phyloP scores from a whole-genome alignment of 2,888 invertebrate genomes.

The Diarsia mendica region DNA sequence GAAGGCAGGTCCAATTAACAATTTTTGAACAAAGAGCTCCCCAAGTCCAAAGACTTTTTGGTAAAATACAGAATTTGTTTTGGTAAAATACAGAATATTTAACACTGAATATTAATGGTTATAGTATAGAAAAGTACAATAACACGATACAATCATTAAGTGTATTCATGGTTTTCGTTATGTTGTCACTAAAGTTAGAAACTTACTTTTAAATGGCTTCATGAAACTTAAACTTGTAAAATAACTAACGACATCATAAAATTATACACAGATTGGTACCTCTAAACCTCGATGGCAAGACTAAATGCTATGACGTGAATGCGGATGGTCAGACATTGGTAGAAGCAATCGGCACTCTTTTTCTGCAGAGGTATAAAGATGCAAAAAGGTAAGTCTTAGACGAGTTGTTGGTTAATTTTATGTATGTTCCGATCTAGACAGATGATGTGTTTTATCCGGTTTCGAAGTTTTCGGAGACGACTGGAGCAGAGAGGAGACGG shows the following conservation, averaged over 20 bases:
- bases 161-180: neutral
- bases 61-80: too few species aligned
- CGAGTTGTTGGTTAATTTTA: neutral
- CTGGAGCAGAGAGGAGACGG: too few species aligned
- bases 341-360: slow-evolving; percentile 92
- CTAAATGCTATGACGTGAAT: slow-evolving; percentile 95
- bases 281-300: slow-evolving; percentile 91
- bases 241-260: neutral
- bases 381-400: slow-evolving; percentile 84
- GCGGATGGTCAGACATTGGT: slow-evolving; percentile 93
- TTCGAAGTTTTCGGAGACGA: too few species aligned
- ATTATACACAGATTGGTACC: slow-evolving; percentile 4
- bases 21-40: too few species aligned
- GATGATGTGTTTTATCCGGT: too few species aligned
- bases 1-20: slow-evolving; percentile 52
- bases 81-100: too few species aligned
- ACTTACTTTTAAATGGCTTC: too few species aligned
- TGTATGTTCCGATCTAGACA: neutral
- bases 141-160: neutral
- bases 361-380: slow-evolving; percentile 91
- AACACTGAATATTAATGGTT: too few species aligned
- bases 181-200: too few species aligned
- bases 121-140: too few species aligned
- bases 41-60: too few species aligned
- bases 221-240: neutral